Evolutionary conservation across 2,797 vertebrate genomes (phyloP).

Genomic region (Cynopterus sphinx): DNA sequence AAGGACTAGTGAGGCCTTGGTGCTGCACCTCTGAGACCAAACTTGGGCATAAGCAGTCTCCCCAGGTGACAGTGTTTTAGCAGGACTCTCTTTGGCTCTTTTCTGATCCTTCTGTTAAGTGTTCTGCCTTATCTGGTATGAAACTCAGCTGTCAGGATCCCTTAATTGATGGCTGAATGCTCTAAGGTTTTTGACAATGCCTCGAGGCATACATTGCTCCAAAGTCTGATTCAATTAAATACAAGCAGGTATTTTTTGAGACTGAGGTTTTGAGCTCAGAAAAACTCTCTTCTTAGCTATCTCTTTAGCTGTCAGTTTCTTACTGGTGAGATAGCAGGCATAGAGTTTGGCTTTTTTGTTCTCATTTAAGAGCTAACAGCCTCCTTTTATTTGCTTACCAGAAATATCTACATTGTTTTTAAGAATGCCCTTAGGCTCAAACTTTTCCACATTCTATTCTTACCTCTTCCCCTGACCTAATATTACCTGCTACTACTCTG

Average conservation of each 20-base stretch:
- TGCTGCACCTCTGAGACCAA: not conserved
- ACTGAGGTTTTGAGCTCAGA: not conserved
- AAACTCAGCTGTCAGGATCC: not conserved
- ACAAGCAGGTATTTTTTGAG: not conserved
- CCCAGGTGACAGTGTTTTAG: not conserved
- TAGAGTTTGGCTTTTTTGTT: not conserved
- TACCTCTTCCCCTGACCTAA: not conserved
- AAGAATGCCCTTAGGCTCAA: not conserved
- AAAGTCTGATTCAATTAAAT: slow-evolving; percentile 41
- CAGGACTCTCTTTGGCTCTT: not conserved
- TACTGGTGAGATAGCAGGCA: not conserved
- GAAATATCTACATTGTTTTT: slow-evolving; percentile 13
- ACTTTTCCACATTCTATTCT: not conserved
- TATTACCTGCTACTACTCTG: not conserved
- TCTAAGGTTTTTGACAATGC: not conserved
- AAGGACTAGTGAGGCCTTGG: not conserved
- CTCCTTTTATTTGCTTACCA: slow-evolving; percentile 33
- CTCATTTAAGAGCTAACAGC: not conserved
- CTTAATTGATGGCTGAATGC: not conserved
- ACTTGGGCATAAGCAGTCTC: not conserved
- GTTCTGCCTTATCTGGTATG: not conserved
- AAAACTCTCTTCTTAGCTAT: not conserved
- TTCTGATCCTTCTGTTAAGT: not conserved
- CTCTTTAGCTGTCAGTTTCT: not conserved
- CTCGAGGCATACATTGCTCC: not conserved